Conservation (phyloP, 2,113 vertebrate species). For the Burhinus oedicnemus region DNA sequence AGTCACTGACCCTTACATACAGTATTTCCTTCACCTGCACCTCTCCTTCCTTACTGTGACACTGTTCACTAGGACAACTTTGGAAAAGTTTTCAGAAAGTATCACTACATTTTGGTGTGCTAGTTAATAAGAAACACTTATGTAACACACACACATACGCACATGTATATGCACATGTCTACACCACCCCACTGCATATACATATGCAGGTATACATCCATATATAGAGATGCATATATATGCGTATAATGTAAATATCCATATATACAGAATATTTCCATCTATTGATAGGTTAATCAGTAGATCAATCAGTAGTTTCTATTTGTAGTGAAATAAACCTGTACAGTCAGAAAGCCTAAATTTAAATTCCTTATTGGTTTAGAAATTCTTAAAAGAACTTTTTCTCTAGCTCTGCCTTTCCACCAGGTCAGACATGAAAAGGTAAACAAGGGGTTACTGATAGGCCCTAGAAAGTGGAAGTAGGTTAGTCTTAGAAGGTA, state of each 20-base stretch:
- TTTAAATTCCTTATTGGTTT: neutral
- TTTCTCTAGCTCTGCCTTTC: neutral
- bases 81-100: neutral
- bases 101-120: neutral
- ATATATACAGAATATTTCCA: neutral
- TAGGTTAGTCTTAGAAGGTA: neutral
- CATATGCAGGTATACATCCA: fast-evolving
- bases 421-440: neutral
- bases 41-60: neutral
- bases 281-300: neutral
- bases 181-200: too few relatives aligned
- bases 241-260: neutral
- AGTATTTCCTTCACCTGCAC: neutral
- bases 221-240: too few relatives aligned
- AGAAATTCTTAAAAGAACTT: neutral
- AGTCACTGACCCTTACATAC: neutral
- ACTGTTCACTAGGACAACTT: neutral
- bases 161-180: neutral
- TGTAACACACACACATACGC: neutral
- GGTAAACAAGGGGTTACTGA: neutral
- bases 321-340: neutral
- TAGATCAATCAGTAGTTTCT: neutral
- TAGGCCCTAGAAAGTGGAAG: neutral
- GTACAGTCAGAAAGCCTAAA: neutral
- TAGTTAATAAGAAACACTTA: neutral